Evolutionary conservation across 2,797 vertebrate genomes (phyloP).

Genomic region (Alauda arvensis): DNA sequence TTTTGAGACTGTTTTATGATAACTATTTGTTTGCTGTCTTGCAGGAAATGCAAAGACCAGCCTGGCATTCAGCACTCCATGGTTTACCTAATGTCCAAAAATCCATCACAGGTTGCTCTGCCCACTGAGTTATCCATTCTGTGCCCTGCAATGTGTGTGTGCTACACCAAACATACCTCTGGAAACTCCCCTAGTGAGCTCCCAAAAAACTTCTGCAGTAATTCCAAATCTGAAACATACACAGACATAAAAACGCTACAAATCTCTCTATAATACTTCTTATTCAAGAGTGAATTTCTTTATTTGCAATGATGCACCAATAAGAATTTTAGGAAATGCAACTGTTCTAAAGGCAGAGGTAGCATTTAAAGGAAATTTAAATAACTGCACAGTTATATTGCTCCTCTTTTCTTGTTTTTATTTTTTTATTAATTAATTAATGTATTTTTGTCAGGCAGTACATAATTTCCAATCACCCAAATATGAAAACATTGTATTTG

Average conservation of each 20-base stretch:
- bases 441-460: neutral
- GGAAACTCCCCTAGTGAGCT: neutral
- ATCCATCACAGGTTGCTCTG: neutral
- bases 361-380: neutral
- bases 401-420: neutral
- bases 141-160: rapidly evolving
- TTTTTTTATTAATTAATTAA: neutral
- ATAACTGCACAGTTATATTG: neutral
- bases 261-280: neutral
- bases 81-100: neutral
- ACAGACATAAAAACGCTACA: neutral
- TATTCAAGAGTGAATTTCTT: neutral
- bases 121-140: neutral
- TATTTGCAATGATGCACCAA: neutral
- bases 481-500: neutral
- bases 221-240: neutral
- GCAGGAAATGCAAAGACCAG: neutral
- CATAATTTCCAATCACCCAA: neutral
- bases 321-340: neutral
- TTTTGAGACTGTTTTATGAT: neutral
- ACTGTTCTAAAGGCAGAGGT: neutral
- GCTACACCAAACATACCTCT: neutral
- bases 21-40: neutral
- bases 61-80: neutral
- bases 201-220: neutral